Base-by-base conservation (phyloP, 2,797 vertebrate genomes). In the Ibycter americanus region DNA sequence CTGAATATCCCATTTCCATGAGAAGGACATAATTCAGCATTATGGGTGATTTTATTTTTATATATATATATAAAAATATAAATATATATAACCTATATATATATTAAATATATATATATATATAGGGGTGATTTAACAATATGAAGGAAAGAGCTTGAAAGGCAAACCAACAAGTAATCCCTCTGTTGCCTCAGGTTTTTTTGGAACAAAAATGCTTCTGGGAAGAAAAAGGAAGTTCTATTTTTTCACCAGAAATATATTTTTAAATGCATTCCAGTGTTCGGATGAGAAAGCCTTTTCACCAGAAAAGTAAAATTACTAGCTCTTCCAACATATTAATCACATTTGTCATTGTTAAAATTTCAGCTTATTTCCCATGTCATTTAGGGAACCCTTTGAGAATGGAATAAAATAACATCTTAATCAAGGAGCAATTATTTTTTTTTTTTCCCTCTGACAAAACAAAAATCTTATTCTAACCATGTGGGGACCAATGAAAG, bases 281-380 rank as follows among this genome's bases (percentile, higher is more conserved):
- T 84, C 67, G 40, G 5, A 83, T n/a, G 12, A 87, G 31, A 90
- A 80, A 12, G 10, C 8, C 32, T 89, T 91, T 68, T 29, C 54
- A 62, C 6, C 47, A 55, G 49, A 83, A 86, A 88, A 83, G 83
- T 61, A 86, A 72, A 82, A 76, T n/a, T 34, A 68, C 19, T 46
- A 89, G 12, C 49, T 66, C 55, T 93, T 94, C 83, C 46, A 82
- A 80, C 16, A 65, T 22, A 87, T 73, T 83, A 74, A 82, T 90
- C 42, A 74, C 38, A n/a, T 68, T 81, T 86, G 23, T 65, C 72
- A 86, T 16, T 78, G 63, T 36, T 88, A 91, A 74, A 65, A 88
- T 88, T 93, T 88, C 47, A 68, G 13, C 46, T 72, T 52, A 10
- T 58, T 83, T 88, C 65, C 56, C 58, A 21, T 32, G 65, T 27